Percentiles rank a stretch among this genome's conserved stretches.
phyloP scores from a whole-genome alignment of 2,797 vertebrate species.

The Galagoides demidoff region DNA sequence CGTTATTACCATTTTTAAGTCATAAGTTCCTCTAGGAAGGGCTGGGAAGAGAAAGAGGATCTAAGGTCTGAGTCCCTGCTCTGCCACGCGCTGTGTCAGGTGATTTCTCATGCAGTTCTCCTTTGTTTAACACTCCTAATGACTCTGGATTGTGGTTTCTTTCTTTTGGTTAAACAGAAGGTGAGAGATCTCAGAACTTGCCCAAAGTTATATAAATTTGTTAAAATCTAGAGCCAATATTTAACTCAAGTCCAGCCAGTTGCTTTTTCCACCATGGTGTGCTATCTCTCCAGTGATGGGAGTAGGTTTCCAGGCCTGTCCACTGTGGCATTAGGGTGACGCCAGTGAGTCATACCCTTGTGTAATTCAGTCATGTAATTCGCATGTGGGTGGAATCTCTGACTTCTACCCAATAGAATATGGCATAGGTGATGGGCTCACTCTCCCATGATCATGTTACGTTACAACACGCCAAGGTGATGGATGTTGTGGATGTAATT shows the following conservation, averaged over 20 bases:
- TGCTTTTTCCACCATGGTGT: rapidly evolving
- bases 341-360: background rate
- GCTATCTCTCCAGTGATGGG: background rate
- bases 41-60: background rate
- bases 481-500: background rate
- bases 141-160: background rate
- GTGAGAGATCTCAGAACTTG: background rate
- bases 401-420: background rate
- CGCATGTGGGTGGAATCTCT: background rate
- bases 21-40: background rate
- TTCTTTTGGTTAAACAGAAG: background rate
- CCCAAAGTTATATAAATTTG: background rate
- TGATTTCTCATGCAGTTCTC: background rate
- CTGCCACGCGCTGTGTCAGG: background rate
- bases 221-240: background rate
- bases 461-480: background rate
- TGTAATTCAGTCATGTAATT: background rate
- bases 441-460: background rate
- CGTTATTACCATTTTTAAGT: background rate
- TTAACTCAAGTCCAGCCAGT: background rate
- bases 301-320: background rate
- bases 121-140: background rate
- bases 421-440: background rate
- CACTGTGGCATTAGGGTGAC: background rate
- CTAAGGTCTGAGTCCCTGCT: background rate